Evolutionary conservation across 1,140 invertebrate genomes (phyloP).

Genomic region (Brachystomella parvula): DNA sequence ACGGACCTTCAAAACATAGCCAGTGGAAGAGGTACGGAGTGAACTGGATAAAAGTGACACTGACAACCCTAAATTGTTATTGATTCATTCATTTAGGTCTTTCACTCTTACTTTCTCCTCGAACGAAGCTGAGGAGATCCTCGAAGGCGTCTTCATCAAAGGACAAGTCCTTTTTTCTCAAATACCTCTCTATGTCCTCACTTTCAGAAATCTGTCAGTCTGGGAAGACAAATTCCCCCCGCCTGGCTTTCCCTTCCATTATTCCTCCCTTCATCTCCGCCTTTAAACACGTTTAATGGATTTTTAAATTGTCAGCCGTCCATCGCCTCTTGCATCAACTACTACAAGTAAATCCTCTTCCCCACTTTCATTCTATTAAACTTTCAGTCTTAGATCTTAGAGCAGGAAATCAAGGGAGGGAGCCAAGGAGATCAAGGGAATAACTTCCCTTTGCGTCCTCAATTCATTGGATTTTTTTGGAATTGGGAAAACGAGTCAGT

Average conservation of each 20-base stretch:
- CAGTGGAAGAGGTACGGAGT: too few relatives aligned
- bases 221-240: neutral
- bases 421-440: too few relatives aligned
- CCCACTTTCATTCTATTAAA: neutral
- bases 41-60: too few relatives aligned
- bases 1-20: too few relatives aligned
- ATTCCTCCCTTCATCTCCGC: neutral
- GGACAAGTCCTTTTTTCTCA: neutral
- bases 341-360: conserved; percentile 3
- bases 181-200: neutral
- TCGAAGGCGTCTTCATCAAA: neutral
- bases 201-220: neutral
- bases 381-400: too few relatives aligned
- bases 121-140: neutral
- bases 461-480: too few relatives aligned
- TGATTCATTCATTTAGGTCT: conserved; percentile 4
- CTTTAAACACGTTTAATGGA: neutral
- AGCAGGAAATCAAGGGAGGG: too few relatives aligned
- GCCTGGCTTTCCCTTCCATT: neutral
- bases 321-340: neutral
- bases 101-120: neutral
- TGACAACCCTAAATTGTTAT: conserved; percentile 9
- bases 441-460: too few relatives aligned
- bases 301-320: neutral
- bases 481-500: too few relatives aligned